Conservation (phyloP, 2,113 vertebrate species). For the Leucoraja erinaceus region DNA sequence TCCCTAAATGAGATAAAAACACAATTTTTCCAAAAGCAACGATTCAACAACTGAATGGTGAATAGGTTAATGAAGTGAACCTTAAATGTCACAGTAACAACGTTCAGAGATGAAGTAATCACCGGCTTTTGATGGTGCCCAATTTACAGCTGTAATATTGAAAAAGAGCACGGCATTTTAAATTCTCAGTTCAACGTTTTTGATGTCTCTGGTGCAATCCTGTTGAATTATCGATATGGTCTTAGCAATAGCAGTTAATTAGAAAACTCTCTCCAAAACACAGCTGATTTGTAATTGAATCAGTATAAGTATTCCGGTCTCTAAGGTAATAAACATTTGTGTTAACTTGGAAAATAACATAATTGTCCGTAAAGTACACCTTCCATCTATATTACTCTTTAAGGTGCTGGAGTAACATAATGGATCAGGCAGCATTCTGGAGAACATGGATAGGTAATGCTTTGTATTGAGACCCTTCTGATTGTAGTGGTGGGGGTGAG, state of each 20-base stretch:
- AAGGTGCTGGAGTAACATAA: too few species aligned
- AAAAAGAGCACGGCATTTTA: slow-evolving; percentile 24
- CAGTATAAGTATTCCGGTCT: background rate
- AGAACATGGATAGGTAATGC: too few species aligned
- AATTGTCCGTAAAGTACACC: background rate
- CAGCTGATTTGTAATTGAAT: background rate
- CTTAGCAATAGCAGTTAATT: background rate
- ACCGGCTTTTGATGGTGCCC: background rate
- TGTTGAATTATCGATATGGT: background rate
- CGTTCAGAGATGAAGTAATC: background rate
- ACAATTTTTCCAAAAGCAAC: background rate
- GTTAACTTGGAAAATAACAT: background rate
- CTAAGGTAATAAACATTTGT: background rate
- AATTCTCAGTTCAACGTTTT: background rate
- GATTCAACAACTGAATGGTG: background rate
- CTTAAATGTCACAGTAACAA: slow-evolving; percentile 8
- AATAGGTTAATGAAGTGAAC: background rate
- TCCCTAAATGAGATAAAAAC: background rate
- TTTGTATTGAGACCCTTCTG: too few species aligned
- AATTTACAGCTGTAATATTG: background rate
- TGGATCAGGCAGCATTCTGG: too few species aligned
- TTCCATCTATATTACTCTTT: background rate
- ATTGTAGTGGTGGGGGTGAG: too few species aligned
- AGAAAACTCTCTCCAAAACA: background rate
- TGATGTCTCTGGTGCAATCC: background rate